Evolutionary conservation across 2,888 invertebrate species (phyloP).

Genomic region (Drosophila mimica): DNA sequence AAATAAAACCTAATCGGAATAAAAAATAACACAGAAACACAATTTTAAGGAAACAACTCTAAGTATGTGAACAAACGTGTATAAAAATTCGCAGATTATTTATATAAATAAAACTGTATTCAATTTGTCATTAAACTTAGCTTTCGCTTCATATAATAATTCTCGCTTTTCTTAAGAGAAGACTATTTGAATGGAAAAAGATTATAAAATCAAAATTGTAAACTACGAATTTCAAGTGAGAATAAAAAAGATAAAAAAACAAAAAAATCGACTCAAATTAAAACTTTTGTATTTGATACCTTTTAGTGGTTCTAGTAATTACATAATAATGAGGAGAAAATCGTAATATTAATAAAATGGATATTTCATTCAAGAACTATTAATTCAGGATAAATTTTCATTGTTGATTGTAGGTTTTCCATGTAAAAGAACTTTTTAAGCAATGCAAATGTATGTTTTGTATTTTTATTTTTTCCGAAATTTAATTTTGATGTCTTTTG

Average conservation of each 20-base stretch:
- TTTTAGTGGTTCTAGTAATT: not conserved
- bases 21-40: not conserved
- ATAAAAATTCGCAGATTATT: not conserved
- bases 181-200: not conserved
- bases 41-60: not conserved
- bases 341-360: not conserved
- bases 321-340: not conserved
- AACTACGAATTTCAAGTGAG: not conserved
- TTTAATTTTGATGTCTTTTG: conserved; percentile 38
- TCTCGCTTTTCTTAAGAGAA: not conserved
- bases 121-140: not conserved
- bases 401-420: not conserved
- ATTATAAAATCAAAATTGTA: not conserved
- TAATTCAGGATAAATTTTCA: not conserved
- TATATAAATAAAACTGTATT: not conserved
- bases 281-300: not conserved
- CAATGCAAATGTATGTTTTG: conserved; percentile 24
- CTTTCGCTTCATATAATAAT: not conserved
- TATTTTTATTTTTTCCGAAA: not conserved
- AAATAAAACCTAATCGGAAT: not conserved
- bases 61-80: not conserved
- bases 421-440: conserved; percentile 12
- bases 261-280: not conserved
- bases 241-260: not conserved
- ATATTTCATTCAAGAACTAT: not conserved